Evolutionary conservation across 1,140 invertebrate species (phyloP).

Genomic region (Drosophila arawakana): DNA sequence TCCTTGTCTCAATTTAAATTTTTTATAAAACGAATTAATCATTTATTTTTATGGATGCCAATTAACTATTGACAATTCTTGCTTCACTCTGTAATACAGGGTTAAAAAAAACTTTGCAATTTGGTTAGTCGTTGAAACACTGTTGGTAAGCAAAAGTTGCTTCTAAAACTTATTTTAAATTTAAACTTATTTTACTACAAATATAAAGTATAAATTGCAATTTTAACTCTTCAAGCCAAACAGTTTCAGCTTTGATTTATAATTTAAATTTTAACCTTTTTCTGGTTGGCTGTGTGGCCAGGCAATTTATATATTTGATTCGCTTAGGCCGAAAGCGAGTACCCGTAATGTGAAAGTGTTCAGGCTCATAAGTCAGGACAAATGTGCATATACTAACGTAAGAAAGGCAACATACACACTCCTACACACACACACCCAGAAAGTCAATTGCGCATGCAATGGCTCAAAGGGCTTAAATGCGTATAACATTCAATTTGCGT

Average conservation of each 20-base stretch:
- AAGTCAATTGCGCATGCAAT: constrained; percentile 79
- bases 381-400: constrained; percentile 14
- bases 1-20: constrained; percentile 70
- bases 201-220: not conserved
- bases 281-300: constrained; percentile 4
- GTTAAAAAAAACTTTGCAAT: not conserved
- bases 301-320: constrained; percentile 21
- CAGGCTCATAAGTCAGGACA: constrained; percentile 34
- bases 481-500: constrained; percentile 82
- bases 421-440: constrained; percentile 23
- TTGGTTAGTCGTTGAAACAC: not conserved
- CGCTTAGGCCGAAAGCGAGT: not conserved
- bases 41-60: constrained; percentile 58
- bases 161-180: no score
- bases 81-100: not conserved
- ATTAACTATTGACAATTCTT: constrained; percentile 55
- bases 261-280: constrained; percentile 6
- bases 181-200: not conserved
- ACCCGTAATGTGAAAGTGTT: constrained; percentile 29
- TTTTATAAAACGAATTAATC: constrained; percentile 55
- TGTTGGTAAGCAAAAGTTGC: not conserved
- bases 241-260: not conserved
- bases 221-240: constrained; percentile 3
- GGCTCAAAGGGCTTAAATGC: constrained; percentile 65
- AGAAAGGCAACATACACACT: not conserved